Evolutionary conservation across 2,888 invertebrate species (phyloP), one percentile per base, ranked within the genome.

Genomic region (Ferrisia virgata): DNA sequence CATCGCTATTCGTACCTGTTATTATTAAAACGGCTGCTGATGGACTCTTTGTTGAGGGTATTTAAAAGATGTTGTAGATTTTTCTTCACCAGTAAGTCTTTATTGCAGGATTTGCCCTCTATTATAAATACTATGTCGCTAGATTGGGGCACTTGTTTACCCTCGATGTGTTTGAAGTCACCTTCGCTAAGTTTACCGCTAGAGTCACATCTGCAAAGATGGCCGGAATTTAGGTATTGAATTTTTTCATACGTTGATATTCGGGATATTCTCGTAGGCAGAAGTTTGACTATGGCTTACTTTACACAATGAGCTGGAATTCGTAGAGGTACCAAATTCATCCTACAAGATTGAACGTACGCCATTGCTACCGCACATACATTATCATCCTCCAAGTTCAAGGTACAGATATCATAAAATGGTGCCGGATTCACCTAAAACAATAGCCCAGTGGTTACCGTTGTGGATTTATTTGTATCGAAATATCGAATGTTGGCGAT

Each of bases 91-190:
- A 91, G 90, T 0, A 95, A 88, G 86, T 93, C 92, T 86, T 90
- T 90, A 89, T 97, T 97, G 88, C 97, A 97, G 5, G 91, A 90
- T 86, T 94, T 94, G 1, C 96, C 95, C 88, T 98, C 97, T 0
- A 97, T 91, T 82, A 98, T 92, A 88, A 98, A 95, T 82, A 97
- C 95, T 0, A 97, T 91, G 89, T 98, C 98, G 2, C 94, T 93
- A 4, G 94, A 93, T 86, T 89, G 91, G 0, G 93, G 93, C 6
- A 93, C 90, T 25, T 89, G 88, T 15, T 88, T 87, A 43, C 91
- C 91, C 76, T 91, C 90, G n/a, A 95, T 88, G 83, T 91, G 91
- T 82, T 92, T 90, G 88, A 94, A 94, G 9, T 93, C 92, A 1
- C 96, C 95, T 88, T 96, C 96, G 15, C 11, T 72, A 28, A 85